Base-by-base conservation (phyloP, 2,888 invertebrate genomes). In the Drepanosiphum platanoidis region DNA sequence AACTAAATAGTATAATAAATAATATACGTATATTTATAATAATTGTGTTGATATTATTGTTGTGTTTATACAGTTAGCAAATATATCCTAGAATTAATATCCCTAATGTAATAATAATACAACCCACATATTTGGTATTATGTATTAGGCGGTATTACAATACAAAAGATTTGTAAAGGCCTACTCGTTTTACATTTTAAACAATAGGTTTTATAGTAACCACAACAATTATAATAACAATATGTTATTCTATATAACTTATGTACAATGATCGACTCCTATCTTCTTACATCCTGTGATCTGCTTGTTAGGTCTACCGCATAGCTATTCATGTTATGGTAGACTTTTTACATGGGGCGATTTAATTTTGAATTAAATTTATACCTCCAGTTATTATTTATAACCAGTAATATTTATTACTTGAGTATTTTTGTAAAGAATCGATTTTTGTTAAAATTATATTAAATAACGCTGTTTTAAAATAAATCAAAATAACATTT, bases 131-230 rank as follows among this genome's bases (percentile, higher is more conserved):
- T 22, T 78, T 78, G 64, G 81, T 82, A 61, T 15, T 80, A 30
- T 75, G 27, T 52, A 46, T 72, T 71, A 58, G 42, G 32, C 58
- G 18, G 64, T 66, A 46, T 83, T 74, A 58, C 15, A 46, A 64
- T 46, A 82, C 64, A 83, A 83, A 72, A 72, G 32, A 64, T 66
- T 74, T 83, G 9, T 83, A 83, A 52, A 74, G 83, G 66, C 74
- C 66, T 83, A 83, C 82, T 83, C 61, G 30, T 66, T 83, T 83
- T 83, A 66, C 83, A 74, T 66, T 46, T 64, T 83, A 83, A 74
- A 83, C 83, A 83, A 83, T 74, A 46, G 72, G 42, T 83, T 74
- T 74, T 34, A 46, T 34, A 64, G 64, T 46, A 83, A 83, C 52
- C 34, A 74, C 46, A 74, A 46, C 18, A 46, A 46, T 46, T 18